These are phyloP conservation scores for Cryptocephalus moraei DNA, from an alignment of 2,888 invertebrate species.

Conservation along the genomic window DNA sequence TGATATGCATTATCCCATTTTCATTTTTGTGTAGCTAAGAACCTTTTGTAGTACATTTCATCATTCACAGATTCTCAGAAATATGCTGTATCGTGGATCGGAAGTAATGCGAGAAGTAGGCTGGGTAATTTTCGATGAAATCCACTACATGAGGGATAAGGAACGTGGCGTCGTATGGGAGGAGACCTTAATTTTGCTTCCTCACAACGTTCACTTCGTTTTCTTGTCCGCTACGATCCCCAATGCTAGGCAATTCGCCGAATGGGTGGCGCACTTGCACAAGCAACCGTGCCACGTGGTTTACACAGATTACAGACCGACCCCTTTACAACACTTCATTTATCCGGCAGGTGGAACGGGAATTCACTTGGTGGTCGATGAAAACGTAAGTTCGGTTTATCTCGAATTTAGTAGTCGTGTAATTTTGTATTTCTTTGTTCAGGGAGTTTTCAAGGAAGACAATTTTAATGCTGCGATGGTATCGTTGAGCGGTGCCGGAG, in stretches of 20 bases:
- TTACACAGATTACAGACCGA: constrained; percentile 96
- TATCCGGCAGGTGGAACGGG: constrained; percentile 95
- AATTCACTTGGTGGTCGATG: constrained; percentile 93
- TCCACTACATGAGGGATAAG: constrained; percentile 99
- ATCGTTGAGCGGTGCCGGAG: constrained; percentile 71
- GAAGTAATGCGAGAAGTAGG: constrained; percentile 99
- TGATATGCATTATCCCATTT: too few relatives aligned
- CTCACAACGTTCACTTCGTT: constrained; percentile 96
- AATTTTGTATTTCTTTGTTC: neutral
- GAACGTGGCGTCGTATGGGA: constrained; percentile 99
- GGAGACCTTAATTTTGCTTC: constrained; percentile 93
- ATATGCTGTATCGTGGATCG: constrained; percentile 97
- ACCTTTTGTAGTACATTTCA: too few relatives aligned
- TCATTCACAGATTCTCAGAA: constrained; percentile 70
- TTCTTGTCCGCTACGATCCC: constrained; percentile 99
- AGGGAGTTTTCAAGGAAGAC: constrained; percentile 93
- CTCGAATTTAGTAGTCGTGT: neutral
- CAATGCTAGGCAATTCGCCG: constrained; percentile 92
- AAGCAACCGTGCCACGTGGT: constrained; percentile 98
- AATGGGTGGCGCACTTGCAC: constrained; percentile 91
- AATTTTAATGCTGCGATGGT: constrained; percentile 98
- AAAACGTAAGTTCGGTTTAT: constrained; percentile 48
- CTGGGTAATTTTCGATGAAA: constrained; percentile 99
- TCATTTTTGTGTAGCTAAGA: too few relatives aligned
- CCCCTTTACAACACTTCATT: constrained; percentile 95